Conservation (phyloP, 2,888 invertebrate species). For the Plagodis dolabraria region DNA sequence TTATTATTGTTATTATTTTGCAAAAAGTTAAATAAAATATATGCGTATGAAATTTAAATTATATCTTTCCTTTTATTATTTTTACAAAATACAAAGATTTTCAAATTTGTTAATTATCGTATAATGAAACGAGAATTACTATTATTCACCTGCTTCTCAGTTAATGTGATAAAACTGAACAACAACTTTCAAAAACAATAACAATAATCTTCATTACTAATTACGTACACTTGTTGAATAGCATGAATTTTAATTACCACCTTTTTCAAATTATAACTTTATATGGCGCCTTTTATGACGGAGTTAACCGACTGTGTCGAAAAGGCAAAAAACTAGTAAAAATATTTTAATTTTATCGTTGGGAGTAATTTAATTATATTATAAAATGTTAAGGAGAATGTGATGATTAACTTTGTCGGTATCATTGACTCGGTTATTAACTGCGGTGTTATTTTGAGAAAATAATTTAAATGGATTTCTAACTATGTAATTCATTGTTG, state of each 20-base stretch:
- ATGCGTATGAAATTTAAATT: no score
- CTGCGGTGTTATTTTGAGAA: constrained; percentile 11
- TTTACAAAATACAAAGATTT: no score
- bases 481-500: not conserved
- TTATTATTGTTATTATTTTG: no score
- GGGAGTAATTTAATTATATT: constrained; percentile 22
- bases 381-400: constrained; percentile 19
- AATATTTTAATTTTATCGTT: constrained; percentile 26
- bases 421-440: constrained; percentile 20
- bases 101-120: no score
- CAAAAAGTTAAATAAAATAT: no score
- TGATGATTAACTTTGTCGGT: constrained; percentile 25
- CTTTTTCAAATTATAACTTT: constrained; percentile 17
- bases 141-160: not conserved
- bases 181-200: not conserved
- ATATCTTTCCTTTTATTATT: no score
- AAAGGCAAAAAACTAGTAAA: constrained; percentile 24
- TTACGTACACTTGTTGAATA: constrained; percentile 12
- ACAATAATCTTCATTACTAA: constrained; percentile 7
- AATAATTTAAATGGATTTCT: constrained; percentile 7
- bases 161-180: not conserved
- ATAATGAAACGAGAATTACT: no score
- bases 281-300: constrained; percentile 43
- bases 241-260: constrained; percentile 14
- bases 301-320: constrained; percentile 48